Base-by-base conservation (phyloP, 2,888 invertebrate species). In the Hirtodrosophila histrioides region DNA sequence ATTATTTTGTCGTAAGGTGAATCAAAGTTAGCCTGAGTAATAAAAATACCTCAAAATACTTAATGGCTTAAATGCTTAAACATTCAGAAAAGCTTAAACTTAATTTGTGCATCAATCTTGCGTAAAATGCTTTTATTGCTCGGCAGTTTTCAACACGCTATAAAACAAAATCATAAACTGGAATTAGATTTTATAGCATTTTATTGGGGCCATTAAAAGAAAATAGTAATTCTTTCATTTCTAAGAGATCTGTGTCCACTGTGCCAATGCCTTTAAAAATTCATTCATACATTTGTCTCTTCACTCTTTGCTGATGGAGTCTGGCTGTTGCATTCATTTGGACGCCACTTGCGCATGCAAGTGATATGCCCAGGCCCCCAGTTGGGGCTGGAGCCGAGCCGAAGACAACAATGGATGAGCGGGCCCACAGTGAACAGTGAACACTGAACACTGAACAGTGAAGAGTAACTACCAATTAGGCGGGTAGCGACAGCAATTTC, bases 401-500 rank as follows among this genome's bases (percentile, higher is more conserved):
- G 33, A 57, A 33, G 55, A 68, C 41, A 61, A 50, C 58, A 64
- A 57, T 45, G 62, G 48, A 29, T 65, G 53, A 71, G 60, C 48
- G 57, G 70, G 36, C 17, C 17, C 17, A 17, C 17, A 17, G 17
- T 17, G 17, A 17, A 17, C 17, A 17, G 17, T 17, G 17, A 17
- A 17, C 17, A 17, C 1, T 17, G 17, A 17, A 17, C 17, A 17
- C 1, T 2, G 17, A 1, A 17, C 17, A 17, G 17, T 2, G 57
- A 65, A 69, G 61, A 75, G 80, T 81, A 78, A 87, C 82, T 87
- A 87, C 82, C 82, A 83, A 83, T 83, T 83, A 87, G 87, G 72
- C 82, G 87, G 87, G 58, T 85, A 83, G 78, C 75, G 84, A 85
- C 68, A 73, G 86, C 85, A 84, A 81, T 87, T 83, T 81, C 87